Evolutionary conservation across 2,113 vertebrate genomes (phyloP), one percentile per base, ranked within the genome.

Genomic region (Hipposideros armiger): DNA sequence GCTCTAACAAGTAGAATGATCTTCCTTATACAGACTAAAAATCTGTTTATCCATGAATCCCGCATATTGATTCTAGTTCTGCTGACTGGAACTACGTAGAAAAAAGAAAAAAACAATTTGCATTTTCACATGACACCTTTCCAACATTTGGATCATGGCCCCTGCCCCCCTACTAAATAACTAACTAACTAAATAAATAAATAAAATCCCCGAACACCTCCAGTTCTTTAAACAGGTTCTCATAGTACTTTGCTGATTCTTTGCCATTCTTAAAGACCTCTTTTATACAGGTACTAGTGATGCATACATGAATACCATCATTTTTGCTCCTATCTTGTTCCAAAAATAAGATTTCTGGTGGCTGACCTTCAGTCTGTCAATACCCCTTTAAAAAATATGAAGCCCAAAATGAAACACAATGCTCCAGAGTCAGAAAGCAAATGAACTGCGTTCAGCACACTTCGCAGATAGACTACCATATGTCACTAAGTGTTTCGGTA

Each of bases 401-500:
- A 24, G 52, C 90, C 89, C 92, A 17, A 85, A 86, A 93, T 45
- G 67, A 90, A 96, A 83, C 73, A 69, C 92, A 94, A 78, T 62
- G 45, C 77, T 94, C 70, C 64, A 66, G 77, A 93, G 94, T 88
- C 91, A 76, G 92, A 96, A 97, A 97, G 95, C 86, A 91, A 95
- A 96, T 14, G 73, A 1, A n/a, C 78, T 58, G 47, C 30, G 5
- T 40, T 88, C 81, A 42, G 90, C 78, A 88, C 91, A 69, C 94
- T 91, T 91, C 89, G 42, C 93, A 97, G 86, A 89, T 5, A 97
- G 92, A 78, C 64, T 11, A 16, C 97, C 97, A 97, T 96, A 87
- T 96, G 97, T 93, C 95, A 67, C 97, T 50, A 52, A 91, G 95
- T 58, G 92, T 93, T 91, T 94, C 50, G 2, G 95, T 84, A 96